These are phyloP conservation scores for Pardosa pseudoannulata DNA, from an alignment of 2,888 invertebrate species.

Conservation along the genomic window DNA sequence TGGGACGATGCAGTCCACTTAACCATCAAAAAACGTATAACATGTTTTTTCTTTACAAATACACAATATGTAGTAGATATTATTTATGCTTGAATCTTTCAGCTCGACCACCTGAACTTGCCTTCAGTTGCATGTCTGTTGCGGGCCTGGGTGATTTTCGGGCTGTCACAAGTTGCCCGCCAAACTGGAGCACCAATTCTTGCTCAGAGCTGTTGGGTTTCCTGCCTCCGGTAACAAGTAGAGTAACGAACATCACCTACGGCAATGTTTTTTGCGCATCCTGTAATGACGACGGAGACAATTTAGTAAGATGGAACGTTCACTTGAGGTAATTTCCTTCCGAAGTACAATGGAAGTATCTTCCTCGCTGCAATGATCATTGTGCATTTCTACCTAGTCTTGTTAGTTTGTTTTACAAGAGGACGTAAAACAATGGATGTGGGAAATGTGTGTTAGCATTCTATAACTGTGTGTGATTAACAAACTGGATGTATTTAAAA, in stretches of 20 bases:
- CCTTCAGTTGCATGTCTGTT: slow-evolving; percentile 19
- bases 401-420: not conserved
- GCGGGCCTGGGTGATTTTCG: not conserved
- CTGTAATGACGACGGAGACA: slow-evolving; percentile 32
- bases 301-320: slow-evolving; percentile 23
- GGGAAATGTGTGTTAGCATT: not conserved
- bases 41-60: no score
- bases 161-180: slow-evolving; percentile 20
- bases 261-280: slow-evolving; percentile 32
- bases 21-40: no score
- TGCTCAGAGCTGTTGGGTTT: slow-evolving; percentile 25
- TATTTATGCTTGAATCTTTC: not conserved
- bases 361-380: not conserved
- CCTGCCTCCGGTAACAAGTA: slow-evolving; percentile 46
- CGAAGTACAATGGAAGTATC: no score
- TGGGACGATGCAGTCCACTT: no score
- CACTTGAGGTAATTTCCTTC: slow-evolving; percentile 32
- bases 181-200: not conserved
- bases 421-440: not conserved
- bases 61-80: no score
- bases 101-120: not conserved
- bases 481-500: no score
- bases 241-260: slow-evolving; percentile 31
- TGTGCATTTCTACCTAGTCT: not conserved
- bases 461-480: no score